Conservation (phyloP, 64 coral and sea anemone genomes). For the Anthopleura sola region DNA sequence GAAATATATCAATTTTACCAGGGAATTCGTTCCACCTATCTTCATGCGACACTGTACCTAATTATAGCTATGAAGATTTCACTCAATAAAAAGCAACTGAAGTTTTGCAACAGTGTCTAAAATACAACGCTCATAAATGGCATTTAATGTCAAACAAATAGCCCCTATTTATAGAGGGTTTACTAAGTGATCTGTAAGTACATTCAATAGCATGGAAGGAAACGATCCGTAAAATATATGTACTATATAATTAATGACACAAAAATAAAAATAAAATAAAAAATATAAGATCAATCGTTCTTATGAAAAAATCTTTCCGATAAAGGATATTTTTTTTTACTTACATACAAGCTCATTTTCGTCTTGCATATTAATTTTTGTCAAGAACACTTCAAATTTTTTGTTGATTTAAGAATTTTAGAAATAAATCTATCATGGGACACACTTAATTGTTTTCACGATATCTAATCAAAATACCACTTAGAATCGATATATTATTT, state of each 20-base stretch:
- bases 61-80: no score
- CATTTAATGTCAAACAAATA: background rate
- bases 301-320: background rate
- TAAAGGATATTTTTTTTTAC: background rate
- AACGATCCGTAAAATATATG: background rate
- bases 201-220: background rate
- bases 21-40: no score
- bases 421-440: background rate
- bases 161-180: background rate
- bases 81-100: no score
- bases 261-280: background rate
- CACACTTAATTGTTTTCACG: background rate
- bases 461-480: no score
- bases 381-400: background rate
- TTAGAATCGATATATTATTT: background rate
- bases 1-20: no score
- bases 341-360: background rate
- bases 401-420: background rate
- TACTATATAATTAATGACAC: conserved; percentile 7
- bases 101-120: no score
- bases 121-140: no score
- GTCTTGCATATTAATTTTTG: background rate
- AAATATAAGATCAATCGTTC: background rate
- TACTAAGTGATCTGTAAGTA: background rate
- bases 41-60: no score